Conservation (phyloP, 2,888 invertebrate genomes). For the Tolmerus cingulatus region DNA sequence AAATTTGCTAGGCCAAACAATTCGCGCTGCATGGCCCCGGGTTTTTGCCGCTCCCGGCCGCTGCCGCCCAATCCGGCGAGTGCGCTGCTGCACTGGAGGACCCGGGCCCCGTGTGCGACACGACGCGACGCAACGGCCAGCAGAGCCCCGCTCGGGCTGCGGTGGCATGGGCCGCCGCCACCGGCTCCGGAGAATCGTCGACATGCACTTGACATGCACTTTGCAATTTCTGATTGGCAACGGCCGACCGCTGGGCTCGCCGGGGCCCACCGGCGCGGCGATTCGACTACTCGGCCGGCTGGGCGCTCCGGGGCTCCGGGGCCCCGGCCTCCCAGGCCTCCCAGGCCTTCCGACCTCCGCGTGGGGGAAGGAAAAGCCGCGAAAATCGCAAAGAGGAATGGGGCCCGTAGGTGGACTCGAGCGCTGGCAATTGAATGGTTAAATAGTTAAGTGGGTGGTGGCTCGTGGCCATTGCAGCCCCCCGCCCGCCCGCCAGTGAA, state of each 20-base stretch:
- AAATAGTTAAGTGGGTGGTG: conserved; percentile 25
- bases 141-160: not conserved
- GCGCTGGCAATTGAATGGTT: not conserved
- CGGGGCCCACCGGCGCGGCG: not conserved
- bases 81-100: not conserved
- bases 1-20: conserved; percentile 28
- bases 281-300: not conserved
- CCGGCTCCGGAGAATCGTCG: not conserved
- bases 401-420: conserved; percentile 6
- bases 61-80: not conserved
- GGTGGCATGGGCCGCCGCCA: not conserved
- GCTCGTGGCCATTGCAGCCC: conserved; percentile 3
- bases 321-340: not conserved
- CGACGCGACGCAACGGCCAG: not conserved
- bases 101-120: not conserved
- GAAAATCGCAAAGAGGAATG: not conserved
- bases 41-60: not conserved
- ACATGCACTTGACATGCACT: conserved; percentile 36
- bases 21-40: not conserved
- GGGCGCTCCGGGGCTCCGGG: not conserved
- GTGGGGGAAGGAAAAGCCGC: conserved; percentile 13
- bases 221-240: conserved; percentile 31
- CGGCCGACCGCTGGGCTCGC: not conserved
- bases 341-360: not conserved
- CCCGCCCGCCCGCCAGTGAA: not conserved